These are phyloP conservation scores for Melinaea marsaeus DNA, from an alignment of 2,888 invertebrate species.

Conservation along the genomic window DNA sequence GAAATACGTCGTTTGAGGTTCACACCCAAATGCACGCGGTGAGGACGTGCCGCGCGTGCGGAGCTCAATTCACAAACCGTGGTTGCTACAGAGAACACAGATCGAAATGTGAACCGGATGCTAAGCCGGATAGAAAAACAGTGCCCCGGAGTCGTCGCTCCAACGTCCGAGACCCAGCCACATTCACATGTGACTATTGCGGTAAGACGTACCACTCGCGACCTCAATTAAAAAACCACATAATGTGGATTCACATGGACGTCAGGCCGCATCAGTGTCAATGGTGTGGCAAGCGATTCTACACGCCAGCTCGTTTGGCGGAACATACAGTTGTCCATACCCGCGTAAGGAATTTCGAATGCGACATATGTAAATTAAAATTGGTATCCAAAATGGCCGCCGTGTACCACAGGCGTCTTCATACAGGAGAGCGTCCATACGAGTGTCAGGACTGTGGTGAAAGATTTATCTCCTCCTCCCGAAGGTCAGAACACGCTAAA, in stretches of 20 bases:
- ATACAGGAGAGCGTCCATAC: constrained; percentile 70
- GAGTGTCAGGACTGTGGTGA: constrained; percentile 65
- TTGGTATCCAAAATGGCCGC: constrained; percentile 68
- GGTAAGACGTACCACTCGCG: constrained; percentile 57
- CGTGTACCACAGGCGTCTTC: constrained; percentile 65
- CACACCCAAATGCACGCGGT: constrained; percentile 67
- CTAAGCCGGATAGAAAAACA: constrained; percentile 50
- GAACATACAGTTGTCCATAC: constrained; percentile 76
- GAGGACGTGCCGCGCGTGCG: constrained; percentile 58
- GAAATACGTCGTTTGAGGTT: constrained; percentile 50
- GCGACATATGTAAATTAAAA: constrained; percentile 72
- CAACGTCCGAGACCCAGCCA: constrained; percentile 63
- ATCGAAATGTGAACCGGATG: constrained; percentile 59
- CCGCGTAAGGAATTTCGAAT: constrained; percentile 70
- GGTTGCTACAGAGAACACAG: constrained; percentile 65
- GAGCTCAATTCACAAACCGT: constrained; percentile 59
- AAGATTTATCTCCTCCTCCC: constrained; percentile 62
- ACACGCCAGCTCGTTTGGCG: constrained; percentile 68
- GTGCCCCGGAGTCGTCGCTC: constrained; percentile 52
- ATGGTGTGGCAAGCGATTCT: constrained; percentile 73
- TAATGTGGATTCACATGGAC: constrained; percentile 72
- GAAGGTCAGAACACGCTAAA: constrained; percentile 64
- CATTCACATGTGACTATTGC: constrained; percentile 64
- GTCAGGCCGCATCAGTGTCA: constrained; percentile 71
- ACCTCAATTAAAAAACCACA: constrained; percentile 66